Conservation (phyloP, 2,888 invertebrate species). For the Ectobius pallidus region DNA sequence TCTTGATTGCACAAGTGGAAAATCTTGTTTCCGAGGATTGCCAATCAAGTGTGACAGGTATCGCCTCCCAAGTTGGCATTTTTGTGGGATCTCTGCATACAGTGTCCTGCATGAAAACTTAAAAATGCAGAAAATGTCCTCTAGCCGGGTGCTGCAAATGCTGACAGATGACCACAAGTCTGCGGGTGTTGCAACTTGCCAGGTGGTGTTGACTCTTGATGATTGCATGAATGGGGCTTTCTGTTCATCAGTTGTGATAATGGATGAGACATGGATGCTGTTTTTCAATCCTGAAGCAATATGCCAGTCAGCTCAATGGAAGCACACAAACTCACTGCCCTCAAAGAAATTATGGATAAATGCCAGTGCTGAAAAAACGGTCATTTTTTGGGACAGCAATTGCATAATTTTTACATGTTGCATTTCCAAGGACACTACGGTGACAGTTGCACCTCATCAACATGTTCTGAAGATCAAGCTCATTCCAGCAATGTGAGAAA, state of each 20-base stretch:
- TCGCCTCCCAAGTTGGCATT: not conserved
- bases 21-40: not conserved
- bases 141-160: not conserved
- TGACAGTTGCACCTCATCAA: not conserved
- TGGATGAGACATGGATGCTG: too few relatives aligned
- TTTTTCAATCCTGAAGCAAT: not conserved
- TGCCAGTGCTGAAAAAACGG: not conserved
- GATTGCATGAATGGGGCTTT: not conserved
- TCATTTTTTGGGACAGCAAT: too few relatives aligned
- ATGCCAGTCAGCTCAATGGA: too few relatives aligned
- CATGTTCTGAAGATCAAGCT: not conserved
- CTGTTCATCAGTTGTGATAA: not conserved
- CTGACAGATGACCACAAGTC: not conserved
- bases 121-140: not conserved
- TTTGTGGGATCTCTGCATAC: constrained; percentile 3
- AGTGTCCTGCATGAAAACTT: not conserved
- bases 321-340: not conserved
- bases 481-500: not conserved
- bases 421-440: not conserved
- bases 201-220: not conserved
- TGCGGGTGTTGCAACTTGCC: not conserved
- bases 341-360: not conserved
- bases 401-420: too few relatives aligned
- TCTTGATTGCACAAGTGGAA: too few relatives aligned
- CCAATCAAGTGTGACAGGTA: not conserved